Base-by-base conservation (phyloP, 1,140 invertebrate species). In the Helicorthomorpha holstii region DNA sequence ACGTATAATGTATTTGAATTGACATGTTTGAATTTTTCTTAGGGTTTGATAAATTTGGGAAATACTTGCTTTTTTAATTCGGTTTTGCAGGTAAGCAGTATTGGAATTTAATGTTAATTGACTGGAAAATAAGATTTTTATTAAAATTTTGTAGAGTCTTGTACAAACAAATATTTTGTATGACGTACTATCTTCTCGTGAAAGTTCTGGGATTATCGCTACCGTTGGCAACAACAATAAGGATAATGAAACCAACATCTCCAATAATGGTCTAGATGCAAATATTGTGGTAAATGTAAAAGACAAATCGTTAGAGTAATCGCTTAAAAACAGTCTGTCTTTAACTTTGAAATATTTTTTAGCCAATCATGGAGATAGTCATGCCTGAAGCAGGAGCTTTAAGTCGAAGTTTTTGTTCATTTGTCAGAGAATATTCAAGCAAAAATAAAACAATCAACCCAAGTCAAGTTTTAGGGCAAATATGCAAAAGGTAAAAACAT, bases 41-140 rank as follows among this genome's bases (percentile, higher is more conserved):
- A 77, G 70, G 86, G 86, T 14, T 67, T 91, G 48, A 67, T 68
- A 34, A 95, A 96, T 75, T 71, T 95, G 64, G 91, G 92, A 51
- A 94, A 95, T 64, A 95, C 91, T 1, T 96, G 92, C 66, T 97
- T 93, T 71, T 93, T 94, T 61, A 96, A 96, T 73, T 85, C 90
- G 41, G 87, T 95, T 2, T 77, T 95, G 71, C 92, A 97, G 62
- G 68, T 69, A 60, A 50, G 54, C 57, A 23, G 25, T 52, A 27
- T 49, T 16, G 16, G 16, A 34, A 34, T 34, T 34, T 34, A 34
- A 34, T 34, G 7, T 16, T 34, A 34, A 34, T 34, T 34, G n/a
- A n/a, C n/a, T n/a, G n/a, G n/a, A n/a, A n/a, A n/a, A n/a, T n/a
- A n/a, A n/a, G n/a, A n/a, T n/a, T n/a, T n/a, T n/a, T n/a, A n/a